Conservation (phyloP, 2,888 invertebrate genomes). For the Zhengitettix transpicula region DNA sequence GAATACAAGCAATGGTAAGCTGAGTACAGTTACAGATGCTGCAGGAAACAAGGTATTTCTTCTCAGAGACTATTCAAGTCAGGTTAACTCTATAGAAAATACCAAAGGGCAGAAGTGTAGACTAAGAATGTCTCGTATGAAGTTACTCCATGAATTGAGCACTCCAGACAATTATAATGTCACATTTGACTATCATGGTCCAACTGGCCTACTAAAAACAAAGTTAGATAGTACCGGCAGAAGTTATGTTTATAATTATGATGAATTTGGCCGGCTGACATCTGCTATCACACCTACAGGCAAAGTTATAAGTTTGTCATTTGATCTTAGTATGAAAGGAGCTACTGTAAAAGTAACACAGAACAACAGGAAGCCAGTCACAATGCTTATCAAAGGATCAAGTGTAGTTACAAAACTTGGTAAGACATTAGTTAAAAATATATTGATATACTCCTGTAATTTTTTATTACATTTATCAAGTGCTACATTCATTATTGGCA, state of each 20-base stretch:
- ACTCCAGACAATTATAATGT: conserved; percentile 89
- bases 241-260: conserved; percentile 86
- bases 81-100: conserved; percentile 87
- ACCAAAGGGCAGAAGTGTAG: conserved; percentile 85
- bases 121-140: conserved; percentile 80
- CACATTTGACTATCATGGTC: conserved; percentile 84
- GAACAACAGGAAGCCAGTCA: conserved; percentile 65
- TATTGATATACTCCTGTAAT: not conserved
- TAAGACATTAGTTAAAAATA: conserved; percentile 11
- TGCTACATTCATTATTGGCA: too few relatives aligned
- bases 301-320: conserved; percentile 70
- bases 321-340: conserved; percentile 80
- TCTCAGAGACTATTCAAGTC: conserved; percentile 65
- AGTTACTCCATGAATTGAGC: conserved; percentile 75
- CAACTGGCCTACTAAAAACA: conserved; percentile 73
- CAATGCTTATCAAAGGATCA: conserved; percentile 74
- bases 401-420: conserved; percentile 65
- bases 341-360: conserved; percentile 73
- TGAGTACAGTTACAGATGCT: conserved; percentile 85
- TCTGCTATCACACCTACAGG: conserved; percentile 92
- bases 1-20: conserved; percentile 87
- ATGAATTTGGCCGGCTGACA: conserved; percentile 82
- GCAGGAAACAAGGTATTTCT: conserved; percentile 70
- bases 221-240: conserved; percentile 80
- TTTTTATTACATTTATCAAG: too few relatives aligned